Evolutionary conservation across 1,140 invertebrate species (phyloP).

Genomic region (Monochamus saltuarius): DNA sequence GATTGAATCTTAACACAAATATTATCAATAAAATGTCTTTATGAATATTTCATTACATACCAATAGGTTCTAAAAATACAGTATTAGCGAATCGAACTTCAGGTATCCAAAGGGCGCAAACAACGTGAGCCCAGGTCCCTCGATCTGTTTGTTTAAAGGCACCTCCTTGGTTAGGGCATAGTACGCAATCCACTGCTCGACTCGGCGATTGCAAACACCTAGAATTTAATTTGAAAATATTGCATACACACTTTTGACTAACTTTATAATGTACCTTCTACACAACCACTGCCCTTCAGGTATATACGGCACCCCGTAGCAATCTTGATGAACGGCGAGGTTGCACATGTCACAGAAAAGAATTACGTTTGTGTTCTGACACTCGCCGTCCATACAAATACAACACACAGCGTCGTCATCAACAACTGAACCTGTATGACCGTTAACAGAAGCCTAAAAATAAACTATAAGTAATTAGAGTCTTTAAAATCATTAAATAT

Average conservation of each 20-base stretch:
- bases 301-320: constrained; percentile 98
- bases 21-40: neutral
- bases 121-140: constrained; percentile 96
- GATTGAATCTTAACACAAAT: constrained; percentile 71
- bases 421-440: constrained; percentile 71
- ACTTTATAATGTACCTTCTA: constrained; percentile 56
- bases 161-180: constrained; percentile 97
- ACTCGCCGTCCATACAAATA: constrained; percentile 94
- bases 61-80: constrained; percentile 95
- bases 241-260: neutral
- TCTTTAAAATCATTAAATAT: neutral
- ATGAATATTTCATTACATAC: constrained; percentile 20
- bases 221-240: constrained; percentile 10
- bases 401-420: constrained; percentile 98
- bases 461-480: neutral
- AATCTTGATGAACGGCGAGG: constrained; percentile 97
- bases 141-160: constrained; percentile 98
- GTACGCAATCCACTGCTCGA: constrained; percentile 90
- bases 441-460: constrained; percentile 52
- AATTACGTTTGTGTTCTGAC: constrained; percentile 91
- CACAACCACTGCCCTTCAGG: constrained; percentile 99
- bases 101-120: constrained; percentile 98
- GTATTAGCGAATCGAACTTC: constrained; percentile 98
- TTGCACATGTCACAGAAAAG: constrained; percentile 99
- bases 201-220: constrained; percentile 93